phyloP scores from a whole-genome alignment of 2,113 vertebrate species.

The Solea senegalensis region DNA sequence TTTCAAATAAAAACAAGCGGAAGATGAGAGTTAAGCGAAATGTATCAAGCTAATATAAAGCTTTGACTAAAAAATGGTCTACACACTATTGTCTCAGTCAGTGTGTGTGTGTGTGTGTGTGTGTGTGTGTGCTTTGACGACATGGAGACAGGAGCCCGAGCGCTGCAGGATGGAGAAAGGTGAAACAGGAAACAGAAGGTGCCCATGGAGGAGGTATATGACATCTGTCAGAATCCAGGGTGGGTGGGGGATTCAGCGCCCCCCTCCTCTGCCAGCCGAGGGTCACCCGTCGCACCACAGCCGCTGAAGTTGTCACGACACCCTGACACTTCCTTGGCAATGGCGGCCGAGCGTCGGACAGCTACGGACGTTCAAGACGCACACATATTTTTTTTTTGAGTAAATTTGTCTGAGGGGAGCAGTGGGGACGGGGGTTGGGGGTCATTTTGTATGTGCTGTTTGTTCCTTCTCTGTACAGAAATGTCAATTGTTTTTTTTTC shows the following conservation, averaged over 20 bases:
- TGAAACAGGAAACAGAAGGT: constrained; percentile 81
- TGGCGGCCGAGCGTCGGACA: constrained; percentile 62
- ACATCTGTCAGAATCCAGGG: constrained; percentile 81
- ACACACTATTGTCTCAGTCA: constrained; percentile 4
- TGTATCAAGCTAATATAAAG: background rate
- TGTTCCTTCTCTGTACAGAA: constrained; percentile 68
- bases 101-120: constrained; percentile 39
- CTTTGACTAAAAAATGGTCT: constrained; percentile 10
- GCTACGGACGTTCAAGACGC: constrained; percentile 67
- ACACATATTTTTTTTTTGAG: constrained; percentile 61
- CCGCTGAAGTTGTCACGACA: constrained; percentile 78
- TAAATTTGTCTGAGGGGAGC: constrained; percentile 67
- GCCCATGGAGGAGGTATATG: constrained; percentile 82
- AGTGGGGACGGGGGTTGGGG: constrained; percentile 52
- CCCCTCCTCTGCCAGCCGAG: constrained; percentile 66
- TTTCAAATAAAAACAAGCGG: constrained; percentile 49
- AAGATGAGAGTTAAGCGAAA: constrained; percentile 9
- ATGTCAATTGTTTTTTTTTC: constrained; percentile 64
- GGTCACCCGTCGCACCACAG: constrained; percentile 75
- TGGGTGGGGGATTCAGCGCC: constrained; percentile 64
- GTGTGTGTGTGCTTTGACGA: constrained; percentile 64
- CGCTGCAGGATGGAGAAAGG: constrained; percentile 82
- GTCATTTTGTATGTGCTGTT: constrained; percentile 65
- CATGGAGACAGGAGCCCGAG: constrained; percentile 75
- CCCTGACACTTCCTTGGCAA: constrained; percentile 82